A percentile compares a stretch with the other conserved stretches of the same genome.
Conservation (phyloP, 2,113 vertebrate species). For the Eudorcas thomsonii region DNA sequence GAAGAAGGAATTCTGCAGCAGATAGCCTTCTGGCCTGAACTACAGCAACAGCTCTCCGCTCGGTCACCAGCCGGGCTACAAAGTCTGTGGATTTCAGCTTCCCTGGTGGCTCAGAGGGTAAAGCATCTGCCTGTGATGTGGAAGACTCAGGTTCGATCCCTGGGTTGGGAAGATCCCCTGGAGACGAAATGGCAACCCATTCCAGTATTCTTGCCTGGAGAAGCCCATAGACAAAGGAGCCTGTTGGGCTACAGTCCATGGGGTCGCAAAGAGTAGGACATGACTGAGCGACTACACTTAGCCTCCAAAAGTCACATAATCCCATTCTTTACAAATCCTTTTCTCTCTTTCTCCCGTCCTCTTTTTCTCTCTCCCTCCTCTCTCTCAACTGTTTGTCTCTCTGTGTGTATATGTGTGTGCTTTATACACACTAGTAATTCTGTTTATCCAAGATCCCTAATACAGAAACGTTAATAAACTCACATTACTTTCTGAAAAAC, state of each 20-base stretch:
- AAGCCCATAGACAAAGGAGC: too few species aligned
- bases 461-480: neutral
- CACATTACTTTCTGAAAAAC: neutral
- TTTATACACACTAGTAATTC: neutral
- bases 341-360: neutral
- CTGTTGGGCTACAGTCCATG: too few species aligned
- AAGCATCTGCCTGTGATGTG: too few species aligned
- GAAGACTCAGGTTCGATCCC: too few species aligned
- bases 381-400: neutral
- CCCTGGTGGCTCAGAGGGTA: too few species aligned
- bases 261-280: too few species aligned
- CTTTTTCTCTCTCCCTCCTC: neutral
- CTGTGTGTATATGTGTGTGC: neutral
- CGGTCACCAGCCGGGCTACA: neutral
- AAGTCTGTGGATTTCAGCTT: neutral
- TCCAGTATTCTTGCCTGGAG: too few species aligned
- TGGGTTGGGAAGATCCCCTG: too few species aligned
- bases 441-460: neutral
- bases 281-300: accelerated
- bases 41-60: neutral
- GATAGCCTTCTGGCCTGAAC: neutral
- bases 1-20: neutral
- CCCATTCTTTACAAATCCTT: neutral
- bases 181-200: too few species aligned
- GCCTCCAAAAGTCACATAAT: neutral